A percentile compares a stretch with the other conserved stretches of the same genome.
phyloP scores from a whole-genome alignment of 1,140 invertebrate genomes.

The Cotesia typhae region DNA sequence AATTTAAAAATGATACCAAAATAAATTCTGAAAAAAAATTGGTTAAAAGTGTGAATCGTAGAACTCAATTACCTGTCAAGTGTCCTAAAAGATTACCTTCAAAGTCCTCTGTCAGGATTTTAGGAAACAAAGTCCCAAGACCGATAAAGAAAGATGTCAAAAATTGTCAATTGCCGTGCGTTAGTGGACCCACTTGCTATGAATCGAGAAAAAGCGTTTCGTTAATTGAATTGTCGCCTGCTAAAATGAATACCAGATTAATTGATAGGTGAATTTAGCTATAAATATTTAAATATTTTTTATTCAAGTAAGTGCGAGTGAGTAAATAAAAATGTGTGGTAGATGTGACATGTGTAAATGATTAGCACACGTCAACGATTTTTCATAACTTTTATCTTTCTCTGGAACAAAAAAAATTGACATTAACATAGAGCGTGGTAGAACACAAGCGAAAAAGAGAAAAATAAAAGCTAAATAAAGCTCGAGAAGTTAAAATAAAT shows the following conservation, averaged over 20 bases:
- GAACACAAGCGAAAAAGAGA: no score
- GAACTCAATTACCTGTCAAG: not conserved
- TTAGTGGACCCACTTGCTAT: constrained; percentile 21
- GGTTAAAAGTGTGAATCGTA: constrained; percentile 26
- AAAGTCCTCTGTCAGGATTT: not conserved
- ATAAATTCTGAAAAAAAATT: constrained; percentile 5
- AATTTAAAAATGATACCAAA: constrained; percentile 8
- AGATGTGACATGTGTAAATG: not conserved
- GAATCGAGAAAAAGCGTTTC: constrained; percentile 54
- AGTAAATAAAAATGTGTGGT: not conserved
- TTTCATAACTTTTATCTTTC: constrained; percentile 1
- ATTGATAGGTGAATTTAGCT: constrained; percentile 44
- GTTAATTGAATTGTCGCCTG: constrained; percentile 53
- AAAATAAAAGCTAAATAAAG: no score
- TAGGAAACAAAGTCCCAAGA: not conserved
- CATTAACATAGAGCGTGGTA: no score
- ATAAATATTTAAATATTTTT: not conserved
- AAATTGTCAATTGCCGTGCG: constrained; percentile 29
- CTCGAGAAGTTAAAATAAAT: no score
- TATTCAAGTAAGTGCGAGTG: not conserved
- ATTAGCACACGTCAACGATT: constrained; percentile 1
- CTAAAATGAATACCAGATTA: constrained; percentile 35
- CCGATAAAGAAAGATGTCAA: constrained; percentile 36
- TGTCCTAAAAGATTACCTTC: not conserved
- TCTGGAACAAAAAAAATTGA: not conserved